Evolutionary conservation across 2,888 invertebrate species (phyloP).

Genomic region (Rhopalosiphum nymphaeae): DNA sequence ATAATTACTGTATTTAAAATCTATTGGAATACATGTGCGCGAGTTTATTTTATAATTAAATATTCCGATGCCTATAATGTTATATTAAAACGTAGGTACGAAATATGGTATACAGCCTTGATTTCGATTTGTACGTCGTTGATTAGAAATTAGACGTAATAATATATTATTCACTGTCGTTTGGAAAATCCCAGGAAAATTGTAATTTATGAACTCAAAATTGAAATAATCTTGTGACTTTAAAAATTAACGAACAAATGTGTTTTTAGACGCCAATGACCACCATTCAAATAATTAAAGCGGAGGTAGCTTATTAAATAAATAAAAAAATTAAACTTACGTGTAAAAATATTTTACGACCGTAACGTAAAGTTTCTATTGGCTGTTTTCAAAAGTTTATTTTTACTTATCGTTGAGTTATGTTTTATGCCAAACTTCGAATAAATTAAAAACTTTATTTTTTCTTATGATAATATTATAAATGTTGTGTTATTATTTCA

Average conservation of each 20-base stretch:
- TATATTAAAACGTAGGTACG: too few relatives aligned
- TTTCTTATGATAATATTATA: background rate
- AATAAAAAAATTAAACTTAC: background rate
- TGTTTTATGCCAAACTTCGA: background rate
- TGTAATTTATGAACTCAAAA: background rate
- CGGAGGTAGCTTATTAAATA: background rate
- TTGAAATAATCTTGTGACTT: background rate
- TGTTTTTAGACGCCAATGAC: background rate
- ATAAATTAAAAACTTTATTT: background rate
- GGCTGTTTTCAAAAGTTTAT: conserved; percentile 5
- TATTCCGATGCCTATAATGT: too few relatives aligned
- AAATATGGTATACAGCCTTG: background rate
- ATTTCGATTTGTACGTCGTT: background rate
- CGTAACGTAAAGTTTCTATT: background rate
- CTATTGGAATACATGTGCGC: background rate
- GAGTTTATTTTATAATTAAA: too few relatives aligned
- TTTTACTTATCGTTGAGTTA: background rate
- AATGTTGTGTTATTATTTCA: background rate
- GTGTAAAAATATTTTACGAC: background rate
- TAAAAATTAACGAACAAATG: background rate
- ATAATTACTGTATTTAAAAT: background rate
- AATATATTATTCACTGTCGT: background rate
- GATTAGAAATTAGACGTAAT: background rate
- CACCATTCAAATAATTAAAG: background rate
- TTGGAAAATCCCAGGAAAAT: background rate